phyloP scores from a whole-genome alignment of 2,113 vertebrate species.

The Psammodynastes pulverulentus region DNA sequence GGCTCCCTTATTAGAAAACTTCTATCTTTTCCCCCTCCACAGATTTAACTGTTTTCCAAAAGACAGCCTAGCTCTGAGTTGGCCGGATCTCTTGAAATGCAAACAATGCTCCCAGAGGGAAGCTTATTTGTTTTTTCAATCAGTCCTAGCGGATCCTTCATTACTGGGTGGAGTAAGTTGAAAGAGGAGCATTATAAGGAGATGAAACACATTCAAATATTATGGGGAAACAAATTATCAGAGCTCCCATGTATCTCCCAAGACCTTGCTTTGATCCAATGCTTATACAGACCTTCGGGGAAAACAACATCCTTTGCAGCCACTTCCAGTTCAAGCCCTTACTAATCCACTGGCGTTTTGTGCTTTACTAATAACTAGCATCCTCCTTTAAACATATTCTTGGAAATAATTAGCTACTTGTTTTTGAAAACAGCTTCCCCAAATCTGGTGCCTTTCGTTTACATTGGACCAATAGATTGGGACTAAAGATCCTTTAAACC shows the following conservation, averaged over 20 bases:
- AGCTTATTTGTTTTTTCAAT: conserved; percentile 25
- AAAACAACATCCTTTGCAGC: background rate
- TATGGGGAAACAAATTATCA: background rate
- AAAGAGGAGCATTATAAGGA: conserved; percentile 3
- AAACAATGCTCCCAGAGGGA: conserved; percentile 23
- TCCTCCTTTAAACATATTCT: background rate
- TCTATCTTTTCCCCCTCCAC: background rate
- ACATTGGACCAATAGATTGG: background rate
- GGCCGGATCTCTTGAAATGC: conserved; percentile 13
- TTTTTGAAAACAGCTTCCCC: background rate
- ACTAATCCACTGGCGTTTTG: background rate
- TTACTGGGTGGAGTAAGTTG: conserved; percentile 12
- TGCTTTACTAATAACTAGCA: background rate
- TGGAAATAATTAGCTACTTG: background rate
- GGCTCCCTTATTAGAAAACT: background rate
- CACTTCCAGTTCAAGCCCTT: background rate
- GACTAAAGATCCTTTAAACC: background rate
- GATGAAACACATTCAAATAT: conserved; percentile 13
- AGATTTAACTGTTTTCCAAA: conserved; percentile 8
- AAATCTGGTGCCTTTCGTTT: background rate
- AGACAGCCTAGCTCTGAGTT: conserved; percentile 5
- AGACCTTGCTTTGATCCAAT: background rate
- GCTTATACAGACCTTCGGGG: background rate
- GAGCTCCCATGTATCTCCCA: background rate
- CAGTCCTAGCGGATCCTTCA: conserved; percentile 9